These are phyloP conservation scores for Zingel zingel DNA, from an alignment of 2,113 vertebrate genomes.

Conservation along the genomic window DNA sequence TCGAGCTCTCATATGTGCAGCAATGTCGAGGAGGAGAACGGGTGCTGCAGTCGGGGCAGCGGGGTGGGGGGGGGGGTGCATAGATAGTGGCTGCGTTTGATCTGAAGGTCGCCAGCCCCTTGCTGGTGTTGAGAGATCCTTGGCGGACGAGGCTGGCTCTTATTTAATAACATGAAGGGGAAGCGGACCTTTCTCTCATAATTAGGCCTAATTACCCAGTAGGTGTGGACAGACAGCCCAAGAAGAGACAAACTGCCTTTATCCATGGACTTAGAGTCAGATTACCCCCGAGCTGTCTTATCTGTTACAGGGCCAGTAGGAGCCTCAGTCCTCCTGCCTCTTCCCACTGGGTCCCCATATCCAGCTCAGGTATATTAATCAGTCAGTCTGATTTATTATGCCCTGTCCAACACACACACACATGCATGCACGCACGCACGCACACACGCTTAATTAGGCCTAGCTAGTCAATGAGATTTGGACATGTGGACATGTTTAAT, in stretches of 20 bases:
- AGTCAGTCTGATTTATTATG: slow-evolving; percentile 81
- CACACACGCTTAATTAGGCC: slow-evolving; percentile 51
- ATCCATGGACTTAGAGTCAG: slow-evolving; percentile 99
- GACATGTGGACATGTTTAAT: slow-evolving; percentile 31
- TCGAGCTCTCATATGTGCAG: slow-evolving; percentile 56
- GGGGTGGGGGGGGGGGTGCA: slow-evolving; percentile 80
- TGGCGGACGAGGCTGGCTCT: slow-evolving; percentile 93
- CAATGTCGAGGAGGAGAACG: slow-evolving; percentile 51
- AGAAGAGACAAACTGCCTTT: slow-evolving; percentile 99
- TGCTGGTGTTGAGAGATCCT: slow-evolving; percentile 95
- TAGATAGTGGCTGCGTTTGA: slow-evolving; percentile 98
- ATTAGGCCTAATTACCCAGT: slow-evolving; percentile 99
- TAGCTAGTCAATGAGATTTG: slow-evolving; percentile 23
- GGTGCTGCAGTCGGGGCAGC: slow-evolving; percentile 56
- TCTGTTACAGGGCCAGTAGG: slow-evolving; percentile 94
- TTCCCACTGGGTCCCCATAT: slow-evolving; percentile 88
- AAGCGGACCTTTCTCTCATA: slow-evolving; percentile 99
- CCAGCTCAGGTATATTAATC: slow-evolving; percentile 88
- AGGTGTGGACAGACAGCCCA: slow-evolving; percentile 99
- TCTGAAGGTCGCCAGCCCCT: slow-evolving; percentile 95
- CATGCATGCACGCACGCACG: no score
- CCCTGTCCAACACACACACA: slow-evolving; percentile 17
- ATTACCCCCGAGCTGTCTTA: slow-evolving; percentile 96
- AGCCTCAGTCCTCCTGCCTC: slow-evolving; percentile 90
- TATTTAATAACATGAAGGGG: slow-evolving; percentile 99